Percentiles rank a stretch among this genome's conserved stretches.
Conservation (phyloP, 2,797 vertebrate species). For the Echiichthys vipera region DNA sequence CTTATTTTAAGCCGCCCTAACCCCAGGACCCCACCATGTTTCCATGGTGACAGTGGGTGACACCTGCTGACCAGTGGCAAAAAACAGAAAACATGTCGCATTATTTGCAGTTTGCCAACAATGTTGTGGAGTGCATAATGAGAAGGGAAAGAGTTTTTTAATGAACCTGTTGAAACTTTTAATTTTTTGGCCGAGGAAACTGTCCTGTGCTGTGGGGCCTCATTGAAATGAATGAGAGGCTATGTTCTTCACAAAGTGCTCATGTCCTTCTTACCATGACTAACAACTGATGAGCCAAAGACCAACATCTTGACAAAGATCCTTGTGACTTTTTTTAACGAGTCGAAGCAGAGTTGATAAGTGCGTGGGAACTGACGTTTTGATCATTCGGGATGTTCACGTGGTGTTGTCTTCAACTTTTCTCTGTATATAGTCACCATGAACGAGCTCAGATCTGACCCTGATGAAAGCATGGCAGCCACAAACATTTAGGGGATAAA, state of each 20-base stretch:
- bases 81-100: not conserved
- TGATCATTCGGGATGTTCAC: no score
- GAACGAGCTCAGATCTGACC: not conserved
- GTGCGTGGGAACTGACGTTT: no score
- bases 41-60: not conserved
- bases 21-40: not conserved
- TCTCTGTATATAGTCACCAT: not conserved
- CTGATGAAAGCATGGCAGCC: not conserved
- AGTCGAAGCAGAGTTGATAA: no score
- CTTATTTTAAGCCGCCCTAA: not conserved
- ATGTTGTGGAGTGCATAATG: not conserved
- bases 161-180: not conserved
- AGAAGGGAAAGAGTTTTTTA: not conserved
- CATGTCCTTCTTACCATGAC: not conserved
- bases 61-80: not conserved
- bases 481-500: not conserved
- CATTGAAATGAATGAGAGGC: not conserved
- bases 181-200: not conserved
- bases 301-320: no score
- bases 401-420: no score
- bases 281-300: not conserved
- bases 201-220: not conserved
- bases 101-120: not conserved
- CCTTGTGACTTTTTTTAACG: no score
- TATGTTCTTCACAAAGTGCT: not conserved